Conservation (phyloP, 2,888 invertebrate genomes). For the Macaria notata region DNA sequence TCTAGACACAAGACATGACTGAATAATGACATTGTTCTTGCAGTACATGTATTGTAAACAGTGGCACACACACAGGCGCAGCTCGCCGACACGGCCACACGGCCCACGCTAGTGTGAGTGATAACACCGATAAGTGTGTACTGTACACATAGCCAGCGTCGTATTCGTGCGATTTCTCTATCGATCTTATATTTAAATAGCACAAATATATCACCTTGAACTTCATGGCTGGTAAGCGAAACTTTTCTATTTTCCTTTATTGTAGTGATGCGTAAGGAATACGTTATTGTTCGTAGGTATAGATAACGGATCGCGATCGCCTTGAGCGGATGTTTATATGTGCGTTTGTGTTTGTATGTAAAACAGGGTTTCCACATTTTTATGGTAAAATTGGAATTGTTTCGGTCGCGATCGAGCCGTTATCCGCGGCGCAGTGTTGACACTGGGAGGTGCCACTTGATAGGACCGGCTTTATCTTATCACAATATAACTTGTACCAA, state of each 20-base stretch:
- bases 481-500: conserved; percentile 20
- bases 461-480: conserved; percentile 28
- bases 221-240: conserved; percentile 72
- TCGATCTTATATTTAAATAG: conserved; percentile 70
- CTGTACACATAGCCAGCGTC: conserved; percentile 50
- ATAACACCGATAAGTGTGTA: conserved; percentile 58
- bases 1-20: conserved; percentile 42
- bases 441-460: conserved; percentile 21
- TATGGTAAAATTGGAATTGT: conserved; percentile 25
- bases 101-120: conserved; percentile 50
- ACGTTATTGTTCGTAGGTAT: conserved; percentile 17
- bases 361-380: conserved; percentile 26
- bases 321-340: conserved; percentile 45
- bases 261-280: conserved; percentile 8
- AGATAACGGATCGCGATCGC: conserved; percentile 45
- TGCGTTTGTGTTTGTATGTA: conserved; percentile 35
- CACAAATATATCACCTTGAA: conserved; percentile 61
- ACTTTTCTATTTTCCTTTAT: conserved; percentile 31
- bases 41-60: conserved; percentile 66
- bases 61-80: conserved; percentile 46
- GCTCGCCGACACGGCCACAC: conserved; percentile 30
- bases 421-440: conserved; percentile 14
- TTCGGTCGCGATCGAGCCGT: conserved; percentile 19
- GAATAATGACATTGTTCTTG: conserved; percentile 64
- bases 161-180: conserved; percentile 67